Percentiles rank a stretch among this genome's conserved stretches.
Conservation (phyloP, 2,888 invertebrate species). For the Kryphioiulus occultus region DNA sequence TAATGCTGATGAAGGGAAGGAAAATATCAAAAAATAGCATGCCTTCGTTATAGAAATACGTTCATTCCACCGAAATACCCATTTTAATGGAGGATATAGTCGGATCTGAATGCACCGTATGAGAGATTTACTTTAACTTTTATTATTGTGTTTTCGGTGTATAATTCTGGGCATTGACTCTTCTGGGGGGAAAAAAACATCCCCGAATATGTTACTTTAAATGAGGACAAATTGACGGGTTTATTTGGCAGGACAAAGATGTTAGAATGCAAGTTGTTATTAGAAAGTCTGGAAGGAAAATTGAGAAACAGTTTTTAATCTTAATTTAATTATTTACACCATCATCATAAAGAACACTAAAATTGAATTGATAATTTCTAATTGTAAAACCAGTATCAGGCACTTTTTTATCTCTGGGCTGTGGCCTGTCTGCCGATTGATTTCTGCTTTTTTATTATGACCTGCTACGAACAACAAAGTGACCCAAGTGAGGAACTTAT, state of each 20-base stretch:
- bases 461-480: too few relatives aligned
- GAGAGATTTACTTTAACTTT: neutral
- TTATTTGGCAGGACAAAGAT: neutral
- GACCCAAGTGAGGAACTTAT: too few relatives aligned
- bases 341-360: too few relatives aligned
- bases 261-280: neutral
- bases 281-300: neutral
- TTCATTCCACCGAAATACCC: neutral
- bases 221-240: slow-evolving; percentile 1
- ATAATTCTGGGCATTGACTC: slow-evolving; percentile 7
- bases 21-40: too few relatives aligned
- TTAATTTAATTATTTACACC: neutral
- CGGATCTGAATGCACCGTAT: neutral
- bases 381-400: too few relatives aligned
- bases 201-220: neutral
- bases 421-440: too few relatives aligned
- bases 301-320: neutral
- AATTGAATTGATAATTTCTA: too few relatives aligned
- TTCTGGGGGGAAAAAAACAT: neutral
- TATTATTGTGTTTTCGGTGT: neutral
- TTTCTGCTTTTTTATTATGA: too few relatives aligned
- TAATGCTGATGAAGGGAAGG: neutral
- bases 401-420: too few relatives aligned
- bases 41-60: neutral
- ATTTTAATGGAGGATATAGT: neutral